Evolutionary conservation across 2,888 invertebrate species (phyloP).

Genomic region (Uloborus plumipes): DNA sequence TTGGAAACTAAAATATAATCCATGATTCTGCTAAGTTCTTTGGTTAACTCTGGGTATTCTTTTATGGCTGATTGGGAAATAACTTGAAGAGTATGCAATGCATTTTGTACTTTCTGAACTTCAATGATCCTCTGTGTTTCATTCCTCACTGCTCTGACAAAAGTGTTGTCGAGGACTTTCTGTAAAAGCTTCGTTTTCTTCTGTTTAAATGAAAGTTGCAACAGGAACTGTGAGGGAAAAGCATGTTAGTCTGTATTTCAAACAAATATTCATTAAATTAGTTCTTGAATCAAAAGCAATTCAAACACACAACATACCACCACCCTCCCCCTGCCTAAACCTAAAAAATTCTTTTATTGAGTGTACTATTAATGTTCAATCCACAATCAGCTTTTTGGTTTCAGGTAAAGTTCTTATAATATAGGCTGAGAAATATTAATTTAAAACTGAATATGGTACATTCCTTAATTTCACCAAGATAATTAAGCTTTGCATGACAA

Average conservation of each 20-base stretch:
- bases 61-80: constrained; percentile 27
- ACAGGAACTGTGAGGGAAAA: constrained; percentile 26
- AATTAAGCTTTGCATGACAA: no score
- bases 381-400: no score
- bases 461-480: no score
- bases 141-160: constrained; percentile 47
- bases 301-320: no score
- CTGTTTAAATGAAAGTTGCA: constrained; percentile 47
- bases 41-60: constrained; percentile 17
- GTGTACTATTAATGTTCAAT: no score
- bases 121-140: constrained; percentile 28
- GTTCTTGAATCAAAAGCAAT: no score
- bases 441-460: no score
- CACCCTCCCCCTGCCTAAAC: no score
- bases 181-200: constrained; percentile 39
- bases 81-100: constrained; percentile 24
- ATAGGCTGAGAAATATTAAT: no score
- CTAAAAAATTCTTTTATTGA: no score
- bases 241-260: neutral
- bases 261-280: neutral
- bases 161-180: constrained; percentile 33
- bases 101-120: constrained; percentile 31
- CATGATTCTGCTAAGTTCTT: constrained; percentile 27
- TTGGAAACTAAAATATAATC: constrained; percentile 45
- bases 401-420: no score